These are phyloP conservation scores for Eurosta solidaginis DNA, from an alignment of 1,140 invertebrate genomes.

Conservation along the genomic window DNA sequence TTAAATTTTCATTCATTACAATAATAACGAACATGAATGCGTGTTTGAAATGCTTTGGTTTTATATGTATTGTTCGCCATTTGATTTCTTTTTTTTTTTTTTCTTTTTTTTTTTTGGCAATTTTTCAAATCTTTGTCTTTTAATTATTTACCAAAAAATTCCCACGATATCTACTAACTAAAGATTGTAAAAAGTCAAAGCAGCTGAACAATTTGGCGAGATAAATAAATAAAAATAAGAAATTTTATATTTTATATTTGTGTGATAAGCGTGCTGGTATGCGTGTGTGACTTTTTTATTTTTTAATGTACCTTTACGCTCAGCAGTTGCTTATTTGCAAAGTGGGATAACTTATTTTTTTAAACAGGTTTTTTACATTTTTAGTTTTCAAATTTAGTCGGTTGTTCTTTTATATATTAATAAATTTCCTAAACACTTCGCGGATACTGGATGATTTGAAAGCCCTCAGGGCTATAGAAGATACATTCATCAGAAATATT, in stretches of 20 bases:
- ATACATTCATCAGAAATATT: too few species aligned
- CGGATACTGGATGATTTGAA: too few species aligned
- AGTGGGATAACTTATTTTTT: too few species aligned
- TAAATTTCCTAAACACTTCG: too few species aligned
- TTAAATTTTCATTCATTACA: neutral
- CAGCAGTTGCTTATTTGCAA: too few species aligned
- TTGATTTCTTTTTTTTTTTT: neutral
- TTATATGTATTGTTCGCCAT: neutral
- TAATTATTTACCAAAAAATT: slow-evolving; percentile 18
- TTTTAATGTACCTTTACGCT: too few species aligned
- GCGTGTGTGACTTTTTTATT: neutral
- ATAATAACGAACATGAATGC: too few species aligned
- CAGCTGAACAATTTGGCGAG: neutral
- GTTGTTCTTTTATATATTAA: too few species aligned
- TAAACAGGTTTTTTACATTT: too few species aligned
- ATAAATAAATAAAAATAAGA: neutral
- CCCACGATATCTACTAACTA: neutral
- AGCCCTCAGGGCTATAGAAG: too few species aligned
- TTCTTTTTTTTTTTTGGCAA: neutral
- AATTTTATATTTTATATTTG: neutral
- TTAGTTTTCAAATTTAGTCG: too few species aligned
- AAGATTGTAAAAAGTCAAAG: neutral
- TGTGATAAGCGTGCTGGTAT: neutral
- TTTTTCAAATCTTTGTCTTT: slow-evolving; percentile 2
- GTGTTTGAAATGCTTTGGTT: neutral